These are phyloP conservation scores for Noctua janthe DNA, from an alignment of 2,888 invertebrate genomes.

Conservation along the genomic window DNA sequence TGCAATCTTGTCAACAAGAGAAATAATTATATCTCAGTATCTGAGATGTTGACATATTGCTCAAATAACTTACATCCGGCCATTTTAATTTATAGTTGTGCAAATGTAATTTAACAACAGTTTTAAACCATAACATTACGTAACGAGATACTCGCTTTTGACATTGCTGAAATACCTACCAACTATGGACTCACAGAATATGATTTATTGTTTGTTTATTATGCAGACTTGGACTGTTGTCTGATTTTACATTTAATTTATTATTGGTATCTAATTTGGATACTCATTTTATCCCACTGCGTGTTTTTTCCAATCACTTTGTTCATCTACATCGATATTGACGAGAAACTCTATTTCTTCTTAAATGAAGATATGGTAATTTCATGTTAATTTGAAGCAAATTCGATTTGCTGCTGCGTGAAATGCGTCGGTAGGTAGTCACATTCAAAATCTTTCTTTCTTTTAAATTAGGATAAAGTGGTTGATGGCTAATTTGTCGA, in stretches of 20 bases:
- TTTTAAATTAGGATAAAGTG: neutral
- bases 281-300: neutral
- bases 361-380: neutral
- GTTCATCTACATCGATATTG: neutral
- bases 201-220: neutral
- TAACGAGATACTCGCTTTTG: constrained; percentile 7
- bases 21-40: constrained; percentile 22
- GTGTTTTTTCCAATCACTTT: neutral
- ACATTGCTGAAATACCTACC: constrained; percentile 21
- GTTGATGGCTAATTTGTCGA: neutral
- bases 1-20: constrained; percentile 23
- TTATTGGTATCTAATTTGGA: neutral
- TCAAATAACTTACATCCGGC: constrained; percentile 37
- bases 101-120: constrained; percentile 33
- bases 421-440: neutral
- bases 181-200: neutral
- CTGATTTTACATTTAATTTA: neutral
- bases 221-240: neutral
- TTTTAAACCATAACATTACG: constrained; percentile 24
- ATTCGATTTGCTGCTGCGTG: no score
- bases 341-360: neutral
- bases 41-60: constrained; percentile 37
- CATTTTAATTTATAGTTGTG: constrained; percentile 38
- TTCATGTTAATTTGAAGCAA: no score
- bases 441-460: neutral